These are phyloP conservation scores for Apocheima hispidaria DNA, from an alignment of 2,888 invertebrate species.

Conservation along the genomic window DNA sequence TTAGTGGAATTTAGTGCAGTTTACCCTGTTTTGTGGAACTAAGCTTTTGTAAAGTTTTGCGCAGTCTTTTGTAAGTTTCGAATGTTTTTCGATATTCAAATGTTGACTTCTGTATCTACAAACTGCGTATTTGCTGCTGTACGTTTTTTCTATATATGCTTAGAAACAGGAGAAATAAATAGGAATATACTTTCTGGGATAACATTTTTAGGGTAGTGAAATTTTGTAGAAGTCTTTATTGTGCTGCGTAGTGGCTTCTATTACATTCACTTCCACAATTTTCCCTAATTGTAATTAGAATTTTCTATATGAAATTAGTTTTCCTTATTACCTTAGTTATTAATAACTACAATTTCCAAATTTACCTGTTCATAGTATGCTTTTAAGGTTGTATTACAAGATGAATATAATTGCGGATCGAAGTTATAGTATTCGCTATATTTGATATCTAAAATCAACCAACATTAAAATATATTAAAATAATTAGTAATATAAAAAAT, in stretches of 20 bases:
- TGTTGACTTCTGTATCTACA: slow-evolving; percentile 40
- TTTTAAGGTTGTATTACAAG: too few relatives aligned
- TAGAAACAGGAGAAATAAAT: not conserved
- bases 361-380: too few relatives aligned
- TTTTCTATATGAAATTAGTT: not conserved
- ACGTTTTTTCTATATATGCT: not conserved
- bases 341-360: not conserved
- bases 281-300: not conserved
- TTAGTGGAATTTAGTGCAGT: slow-evolving; percentile 44
- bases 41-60: slow-evolving; percentile 55
- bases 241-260: not conserved
- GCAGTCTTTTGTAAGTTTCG: slow-evolving; percentile 55
- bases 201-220: not conserved
- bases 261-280: not conserved
- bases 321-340: not conserved
- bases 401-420: too few relatives aligned
- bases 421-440: too few relatives aligned
- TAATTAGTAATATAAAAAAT: too few relatives aligned
- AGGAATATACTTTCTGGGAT: not conserved
- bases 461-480: too few relatives aligned
- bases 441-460: too few relatives aligned
- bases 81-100: slow-evolving; percentile 29
- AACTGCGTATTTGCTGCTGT: slow-evolving; percentile 31
- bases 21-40: slow-evolving; percentile 45
- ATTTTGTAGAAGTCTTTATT: not conserved